phyloP scores from a whole-genome alignment of 1,140 invertebrate species.

The Physella acuta region DNA sequence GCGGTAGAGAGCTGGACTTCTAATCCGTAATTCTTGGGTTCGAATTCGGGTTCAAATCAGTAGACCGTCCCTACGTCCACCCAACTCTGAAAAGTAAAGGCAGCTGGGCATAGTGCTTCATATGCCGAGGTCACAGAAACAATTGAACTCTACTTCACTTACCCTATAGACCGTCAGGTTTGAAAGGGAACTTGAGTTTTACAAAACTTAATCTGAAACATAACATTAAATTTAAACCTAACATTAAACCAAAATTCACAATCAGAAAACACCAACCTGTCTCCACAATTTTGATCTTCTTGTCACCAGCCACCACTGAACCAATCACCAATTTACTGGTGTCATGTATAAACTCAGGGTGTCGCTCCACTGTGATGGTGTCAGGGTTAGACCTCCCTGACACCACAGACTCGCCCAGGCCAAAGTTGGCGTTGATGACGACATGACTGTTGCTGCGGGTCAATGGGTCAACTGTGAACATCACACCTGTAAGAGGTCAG shows the following conservation, averaged over 20 bases:
- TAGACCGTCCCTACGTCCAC: no score
- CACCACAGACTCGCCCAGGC: slow-evolving; percentile 71
- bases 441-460: slow-evolving; percentile 4
- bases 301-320: not conserved
- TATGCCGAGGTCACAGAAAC: no score
- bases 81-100: no score
- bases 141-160: no score
- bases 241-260: not conserved
- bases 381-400: slow-evolving; percentile 76
- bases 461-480: slow-evolving; percentile 18
- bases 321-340: slow-evolving; percentile 12
- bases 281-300: slow-evolving; percentile 16
- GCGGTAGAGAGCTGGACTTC: no score
- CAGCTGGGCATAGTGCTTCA: no score
- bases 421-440: slow-evolving; percentile 25
- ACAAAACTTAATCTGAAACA: not conserved
- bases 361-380: slow-evolving; percentile 67
- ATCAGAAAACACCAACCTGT: slow-evolving; percentile 15
- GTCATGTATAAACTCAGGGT: slow-evolving; percentile 42
- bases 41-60: no score
- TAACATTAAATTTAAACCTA: not conserved
- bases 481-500: slow-evolving; percentile 13
- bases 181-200: no score
- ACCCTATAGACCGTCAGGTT: no score
- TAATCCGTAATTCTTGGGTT: no score